Evolutionary conservation across 2,888 invertebrate genomes (phyloP).

Genomic region (Campoplex nolae): DNA sequence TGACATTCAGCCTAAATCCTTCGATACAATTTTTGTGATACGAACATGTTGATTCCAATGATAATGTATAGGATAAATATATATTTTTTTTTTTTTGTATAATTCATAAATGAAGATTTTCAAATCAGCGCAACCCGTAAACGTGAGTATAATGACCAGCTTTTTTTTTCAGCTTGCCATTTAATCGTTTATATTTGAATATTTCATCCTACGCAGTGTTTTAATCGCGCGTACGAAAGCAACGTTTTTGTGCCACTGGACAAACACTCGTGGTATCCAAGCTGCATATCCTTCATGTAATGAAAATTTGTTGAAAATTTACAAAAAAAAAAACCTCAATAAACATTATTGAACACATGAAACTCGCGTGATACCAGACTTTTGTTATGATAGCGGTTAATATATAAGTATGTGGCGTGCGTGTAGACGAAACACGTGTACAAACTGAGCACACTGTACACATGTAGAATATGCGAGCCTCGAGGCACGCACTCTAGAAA

Average conservation of each 20-base stretch:
- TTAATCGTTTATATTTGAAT: no score
- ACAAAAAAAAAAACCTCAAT: background rate
- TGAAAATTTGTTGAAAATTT: background rate
- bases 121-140: background rate
- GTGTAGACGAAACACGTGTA: constrained; percentile 16
- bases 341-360: background rate
- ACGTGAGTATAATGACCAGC: no score
- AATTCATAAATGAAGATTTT: background rate
- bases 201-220: no score
- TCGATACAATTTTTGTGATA: background rate
- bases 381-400: background rate
- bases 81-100: background rate
- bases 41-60: background rate
- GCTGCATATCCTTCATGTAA: background rate
- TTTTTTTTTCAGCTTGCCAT: no score
- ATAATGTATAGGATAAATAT: background rate
- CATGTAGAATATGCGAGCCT: constrained; percentile 11
- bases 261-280: background rate
- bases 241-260: background rate
- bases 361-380: background rate
- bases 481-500: constrained; percentile 45
- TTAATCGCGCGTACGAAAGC: no score
- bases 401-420: background rate
- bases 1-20: background rate
- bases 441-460: background rate